These are phyloP conservation scores for Myanophis thanlyinensis DNA, from an alignment of 2,113 vertebrate species.

Conservation along the genomic window DNA sequence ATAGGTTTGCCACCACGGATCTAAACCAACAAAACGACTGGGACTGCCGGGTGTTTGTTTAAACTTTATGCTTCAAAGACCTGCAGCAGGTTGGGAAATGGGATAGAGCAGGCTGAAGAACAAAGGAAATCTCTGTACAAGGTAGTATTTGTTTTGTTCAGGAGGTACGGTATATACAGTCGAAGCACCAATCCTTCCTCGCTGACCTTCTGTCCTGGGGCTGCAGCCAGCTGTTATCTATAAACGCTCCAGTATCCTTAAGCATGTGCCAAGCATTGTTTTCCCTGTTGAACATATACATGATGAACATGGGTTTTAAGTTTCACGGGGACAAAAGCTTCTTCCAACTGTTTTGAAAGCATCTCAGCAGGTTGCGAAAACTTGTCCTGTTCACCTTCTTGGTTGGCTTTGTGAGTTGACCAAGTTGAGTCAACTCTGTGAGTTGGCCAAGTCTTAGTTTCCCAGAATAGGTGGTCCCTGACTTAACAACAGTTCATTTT, in stretches of 20 bases:
- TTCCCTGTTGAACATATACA: too few species aligned
- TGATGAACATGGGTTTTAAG: too few species aligned
- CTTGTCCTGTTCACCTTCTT: not conserved
- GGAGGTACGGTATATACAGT: not conserved
- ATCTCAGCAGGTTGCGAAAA: not conserved
- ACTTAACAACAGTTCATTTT: not conserved
- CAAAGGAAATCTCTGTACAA: not conserved
- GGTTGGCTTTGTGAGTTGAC: not conserved
- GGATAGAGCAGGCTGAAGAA: not conserved
- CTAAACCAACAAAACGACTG: not conserved
- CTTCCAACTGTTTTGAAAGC: not conserved
- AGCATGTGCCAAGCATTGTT: not conserved
- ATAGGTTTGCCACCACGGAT: too few species aligned
- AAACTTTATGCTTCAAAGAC: slow-evolving; percentile 12
- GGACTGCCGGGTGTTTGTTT: slow-evolving; percentile 30
- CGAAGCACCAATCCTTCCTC: not conserved
- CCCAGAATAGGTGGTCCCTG: not conserved
- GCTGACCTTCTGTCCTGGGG: too few species aligned
- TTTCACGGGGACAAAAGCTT: not conserved
- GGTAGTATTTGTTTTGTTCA: not conserved
- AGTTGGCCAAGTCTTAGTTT: not conserved
- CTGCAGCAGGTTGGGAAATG: not conserved
- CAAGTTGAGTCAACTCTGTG: too few species aligned
- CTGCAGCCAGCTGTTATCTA: not conserved
- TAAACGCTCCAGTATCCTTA: not conserved